Evolutionary conservation across 2,113 vertebrate species (phyloP).

Genomic region (Mus spicilegus): DNA sequence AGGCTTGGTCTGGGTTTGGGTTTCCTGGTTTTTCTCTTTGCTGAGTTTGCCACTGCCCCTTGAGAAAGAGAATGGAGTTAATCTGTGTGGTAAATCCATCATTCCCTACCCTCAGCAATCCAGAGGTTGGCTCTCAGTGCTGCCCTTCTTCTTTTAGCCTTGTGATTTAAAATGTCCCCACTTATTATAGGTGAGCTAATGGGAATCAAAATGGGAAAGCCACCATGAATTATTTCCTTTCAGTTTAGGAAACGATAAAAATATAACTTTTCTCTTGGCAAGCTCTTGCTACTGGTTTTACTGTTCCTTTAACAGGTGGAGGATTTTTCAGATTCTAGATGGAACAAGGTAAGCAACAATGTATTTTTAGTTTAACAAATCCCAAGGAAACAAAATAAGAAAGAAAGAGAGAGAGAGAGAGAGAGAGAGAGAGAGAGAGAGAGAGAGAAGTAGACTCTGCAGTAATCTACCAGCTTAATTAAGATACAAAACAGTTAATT

Average conservation of each 20-base stretch:
- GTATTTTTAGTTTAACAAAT: constrained; percentile 60
- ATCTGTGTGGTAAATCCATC: constrained; percentile 76
- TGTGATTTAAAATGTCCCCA: background rate
- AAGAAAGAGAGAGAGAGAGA: too few species aligned
- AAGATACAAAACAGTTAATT: background rate
- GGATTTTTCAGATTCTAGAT: constrained; percentile 80
- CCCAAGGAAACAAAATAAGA: background rate
- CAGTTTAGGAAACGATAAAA: constrained; percentile 39
- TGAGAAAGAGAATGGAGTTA: constrained; percentile 83
- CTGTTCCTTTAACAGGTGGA: constrained; percentile 82
- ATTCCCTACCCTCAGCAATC: constrained; percentile 78
- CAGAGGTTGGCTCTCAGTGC: constrained; percentile 35
- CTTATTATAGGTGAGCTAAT: background rate
- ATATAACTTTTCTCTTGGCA: constrained; percentile 61
- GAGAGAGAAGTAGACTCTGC: background rate
- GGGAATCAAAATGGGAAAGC: background rate
- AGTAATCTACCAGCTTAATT: constrained; percentile 23
- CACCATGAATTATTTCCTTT: constrained; percentile 24
- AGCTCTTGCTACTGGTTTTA: constrained; percentile 78
- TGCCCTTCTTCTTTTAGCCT: background rate
- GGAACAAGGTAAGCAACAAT: constrained; percentile 70
- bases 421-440: too few species aligned
- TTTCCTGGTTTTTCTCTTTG: constrained; percentile 43
- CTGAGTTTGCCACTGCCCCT: constrained; percentile 72
- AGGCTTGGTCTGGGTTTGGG: constrained; percentile 28